Evolutionary conservation across 1,140 invertebrate genomes (phyloP).

Genomic region (Hetaerina americana): DNA sequence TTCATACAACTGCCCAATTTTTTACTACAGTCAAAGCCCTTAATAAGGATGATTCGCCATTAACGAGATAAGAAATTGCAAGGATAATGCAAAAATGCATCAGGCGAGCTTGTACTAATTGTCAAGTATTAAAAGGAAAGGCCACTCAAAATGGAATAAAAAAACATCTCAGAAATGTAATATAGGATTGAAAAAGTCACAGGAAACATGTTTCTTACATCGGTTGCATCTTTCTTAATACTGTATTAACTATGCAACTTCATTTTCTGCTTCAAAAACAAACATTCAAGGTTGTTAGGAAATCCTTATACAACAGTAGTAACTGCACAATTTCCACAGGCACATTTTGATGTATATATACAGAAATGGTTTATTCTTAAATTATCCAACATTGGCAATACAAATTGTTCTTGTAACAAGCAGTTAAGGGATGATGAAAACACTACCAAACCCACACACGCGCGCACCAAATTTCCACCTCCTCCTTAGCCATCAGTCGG

Average conservation of each 20-base stretch:
- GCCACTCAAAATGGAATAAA: too few species aligned
- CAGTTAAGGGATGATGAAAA: not conserved
- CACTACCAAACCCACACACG: not conserved
- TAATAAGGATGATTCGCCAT: too few species aligned
- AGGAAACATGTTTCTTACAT: not conserved
- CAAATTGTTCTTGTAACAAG: not conserved
- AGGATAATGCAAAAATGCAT: too few species aligned
- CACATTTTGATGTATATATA: slow-evolving; percentile 1
- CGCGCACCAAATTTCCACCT: not conserved
- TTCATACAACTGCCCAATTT: too few species aligned
- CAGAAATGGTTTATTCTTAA: not conserved
- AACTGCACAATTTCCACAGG: not conserved
- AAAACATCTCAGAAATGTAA: too few species aligned
- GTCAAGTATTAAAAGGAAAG: too few species aligned
- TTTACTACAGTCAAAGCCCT: too few species aligned
- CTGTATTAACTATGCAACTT: not conserved
- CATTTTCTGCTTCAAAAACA: not conserved
- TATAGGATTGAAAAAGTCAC: not conserved
- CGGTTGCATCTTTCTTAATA: not conserved
- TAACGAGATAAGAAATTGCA: too few species aligned
- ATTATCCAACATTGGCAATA: not conserved
- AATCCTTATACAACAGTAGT: not conserved
- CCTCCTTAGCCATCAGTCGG: not conserved
- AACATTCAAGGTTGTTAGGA: not conserved
- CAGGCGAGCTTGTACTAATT: too few species aligned